Evolutionary conservation across 1,140 invertebrate genomes (phyloP), one percentile per base, ranked within the genome.

Genomic region (Drosophila ambigua): DNA sequence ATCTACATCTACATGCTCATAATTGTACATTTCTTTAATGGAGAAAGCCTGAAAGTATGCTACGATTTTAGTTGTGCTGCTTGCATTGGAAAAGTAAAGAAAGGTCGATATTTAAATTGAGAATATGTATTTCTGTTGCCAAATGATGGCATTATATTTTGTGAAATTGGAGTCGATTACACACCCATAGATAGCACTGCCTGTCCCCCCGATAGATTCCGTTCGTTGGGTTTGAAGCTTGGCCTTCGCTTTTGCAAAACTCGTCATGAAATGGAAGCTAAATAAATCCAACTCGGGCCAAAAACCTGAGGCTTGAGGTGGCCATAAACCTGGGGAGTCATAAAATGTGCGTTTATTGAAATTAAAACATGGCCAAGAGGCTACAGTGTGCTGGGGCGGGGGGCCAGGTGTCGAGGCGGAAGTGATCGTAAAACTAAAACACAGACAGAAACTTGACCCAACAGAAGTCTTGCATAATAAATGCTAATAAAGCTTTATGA

Each of bases 401-500:
- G 46, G 57, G 49, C 58, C 28, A 72, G 68, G 67, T 76, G 78
- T 79, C 79, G 69, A 83, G 79, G 39, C 62, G 63, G 60, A 64
- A 73, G 53, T 58, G 62, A 81, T 81, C 79, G 67, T 82, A 81
- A 81, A 81, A 81, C 61, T 61, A 72, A 71, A 61, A 78, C 77
- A 63, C 63, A 77, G 52, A 68, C 52, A 69, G 62, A 71, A 62
- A 61, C 50, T 58, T 61, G 68, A 61, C 75, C 59, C 53, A 28
- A 49, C 41, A 69, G 53, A 72, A 76, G 61, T 64, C 60, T 75
- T 89, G 85, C 72, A 89, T 89, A 89, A 84, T 84, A 89, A 89
- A 89, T 89, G 84, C 78, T 89, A 76, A 89, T 81, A 89, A 84
- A 77, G 66, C 72, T 89, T 89, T 89, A 89, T 79, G 84, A 81